A percentile compares a stretch with the other conserved stretches of the same genome.
phyloP scores from a whole-genome alignment of 2,113 vertebrate genomes.

The Phycodurus eques region DNA sequence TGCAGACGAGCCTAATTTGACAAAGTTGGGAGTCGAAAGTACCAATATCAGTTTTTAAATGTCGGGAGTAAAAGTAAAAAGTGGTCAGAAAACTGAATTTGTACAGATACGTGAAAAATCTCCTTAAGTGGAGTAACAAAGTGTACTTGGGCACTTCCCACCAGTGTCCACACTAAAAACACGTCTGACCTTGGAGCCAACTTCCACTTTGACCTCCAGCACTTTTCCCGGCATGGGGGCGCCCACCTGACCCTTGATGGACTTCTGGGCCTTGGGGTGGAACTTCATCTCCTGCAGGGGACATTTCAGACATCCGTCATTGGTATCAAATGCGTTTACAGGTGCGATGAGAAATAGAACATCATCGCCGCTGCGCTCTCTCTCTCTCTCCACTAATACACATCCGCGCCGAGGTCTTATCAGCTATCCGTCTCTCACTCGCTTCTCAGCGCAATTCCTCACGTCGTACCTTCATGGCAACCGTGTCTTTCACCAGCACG shows the following conservation, averaged over 20 bases:
- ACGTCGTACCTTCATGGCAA: constrained; percentile 84
- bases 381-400: neutral
- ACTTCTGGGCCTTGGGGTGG: constrained; percentile 90
- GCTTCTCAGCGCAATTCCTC: neutral
- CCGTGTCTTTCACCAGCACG: constrained; percentile 86
- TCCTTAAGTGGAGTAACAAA: no score
- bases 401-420: neutral
- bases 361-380: neutral
- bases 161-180: neutral
- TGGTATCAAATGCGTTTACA: neutral
- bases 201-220: constrained; percentile 83
- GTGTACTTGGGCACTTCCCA: no score
- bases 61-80: no score
- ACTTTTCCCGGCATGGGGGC: constrained; percentile 94
- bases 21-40: no score
- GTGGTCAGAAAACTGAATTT: no score
- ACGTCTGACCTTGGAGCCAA: constrained; percentile 58
- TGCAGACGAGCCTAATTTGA: no score
- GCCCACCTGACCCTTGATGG: constrained; percentile 88
- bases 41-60: no score
- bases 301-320: constrained; percentile 17
- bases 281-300: constrained; percentile 87
- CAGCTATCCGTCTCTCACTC: neutral
- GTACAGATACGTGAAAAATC: no score
- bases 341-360: neutral